phyloP scores from a whole-genome alignment of 2,113 vertebrate genomes.

The Pterocles orientalis region DNA sequence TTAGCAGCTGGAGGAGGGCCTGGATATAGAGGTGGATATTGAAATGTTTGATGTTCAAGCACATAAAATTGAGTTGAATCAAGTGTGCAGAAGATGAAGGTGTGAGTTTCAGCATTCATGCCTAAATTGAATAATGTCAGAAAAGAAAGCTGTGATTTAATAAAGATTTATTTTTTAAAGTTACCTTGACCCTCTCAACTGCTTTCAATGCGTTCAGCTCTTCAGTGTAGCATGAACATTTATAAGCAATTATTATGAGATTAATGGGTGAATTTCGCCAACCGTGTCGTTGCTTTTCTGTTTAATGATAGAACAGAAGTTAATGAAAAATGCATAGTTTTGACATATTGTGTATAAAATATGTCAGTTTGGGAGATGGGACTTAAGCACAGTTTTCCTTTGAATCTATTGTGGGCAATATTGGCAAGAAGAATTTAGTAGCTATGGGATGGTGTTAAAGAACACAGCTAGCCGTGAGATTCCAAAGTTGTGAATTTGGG shows the following conservation, averaged over 20 bases:
- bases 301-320: conserved; percentile 64
- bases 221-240: conserved; percentile 51
- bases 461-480: not conserved
- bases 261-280: conserved; percentile 63
- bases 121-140: conserved; percentile 46
- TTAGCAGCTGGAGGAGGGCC: conserved; percentile 39
- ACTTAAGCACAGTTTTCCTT: conserved; percentile 19
- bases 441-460: not conserved
- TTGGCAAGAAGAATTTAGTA: not conserved
- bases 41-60: conserved; percentile 33
- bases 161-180: conserved; percentile 59
- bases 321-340: conserved; percentile 58
- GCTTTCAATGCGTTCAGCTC: conserved; percentile 42
- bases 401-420: conserved; percentile 15
- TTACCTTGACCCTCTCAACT: conserved; percentile 38
- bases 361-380: not conserved
- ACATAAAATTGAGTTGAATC: conserved; percentile 45
- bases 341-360: conserved; percentile 46
- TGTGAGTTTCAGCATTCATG: not conserved
- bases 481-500: conserved; percentile 21
- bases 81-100: conserved; percentile 36
- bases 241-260: conserved; percentile 70
- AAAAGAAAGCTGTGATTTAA: conserved; percentile 45
- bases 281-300: conserved; percentile 43
- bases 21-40: conserved; percentile 15